Conservation (phyloP, 2,797 vertebrate species). For the Takifugu rubripes region DNA sequence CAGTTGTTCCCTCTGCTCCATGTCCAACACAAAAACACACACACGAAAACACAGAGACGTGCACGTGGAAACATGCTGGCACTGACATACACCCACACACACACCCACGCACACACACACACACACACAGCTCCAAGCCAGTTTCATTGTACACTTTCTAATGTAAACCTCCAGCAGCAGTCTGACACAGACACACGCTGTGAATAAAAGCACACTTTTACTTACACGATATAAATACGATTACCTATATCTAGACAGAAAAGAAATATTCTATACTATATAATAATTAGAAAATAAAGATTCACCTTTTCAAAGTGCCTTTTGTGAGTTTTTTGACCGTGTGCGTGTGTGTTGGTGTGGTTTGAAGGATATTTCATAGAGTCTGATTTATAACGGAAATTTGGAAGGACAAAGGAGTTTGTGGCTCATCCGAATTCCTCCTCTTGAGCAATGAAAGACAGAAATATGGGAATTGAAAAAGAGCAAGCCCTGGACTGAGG, state of each 20-base stretch:
- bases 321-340: slow-evolving; percentile 25
- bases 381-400: no score
- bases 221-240: slow-evolving; percentile 77
- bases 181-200: slow-evolving; percentile 73
- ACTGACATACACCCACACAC: slow-evolving; percentile 20
- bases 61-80: slow-evolving; percentile 34
- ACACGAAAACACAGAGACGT: slow-evolving; percentile 26
- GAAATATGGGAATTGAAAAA: no score
- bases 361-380: background rate
- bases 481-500: no score
- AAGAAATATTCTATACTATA: slow-evolving; percentile 74
- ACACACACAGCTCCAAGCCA: slow-evolving; percentile 63
- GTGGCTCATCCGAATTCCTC: no score
- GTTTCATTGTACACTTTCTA: slow-evolving; percentile 73
- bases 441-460: no score
- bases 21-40: slow-evolving; percentile 35
- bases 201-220: slow-evolving; percentile 83
- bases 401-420: background rate
- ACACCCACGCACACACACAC: slow-evolving; percentile 46
- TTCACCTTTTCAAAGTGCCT: slow-evolving; percentile 74
- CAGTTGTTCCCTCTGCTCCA: slow-evolving; percentile 56
- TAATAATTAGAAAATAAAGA: slow-evolving; percentile 78
- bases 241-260: slow-evolving; percentile 73
- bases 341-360: background rate
- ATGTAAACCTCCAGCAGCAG: slow-evolving; percentile 75